Evolutionary conservation across 1,140 invertebrate genomes (phyloP).

Genomic region (Drosophila carrolli): DNA sequence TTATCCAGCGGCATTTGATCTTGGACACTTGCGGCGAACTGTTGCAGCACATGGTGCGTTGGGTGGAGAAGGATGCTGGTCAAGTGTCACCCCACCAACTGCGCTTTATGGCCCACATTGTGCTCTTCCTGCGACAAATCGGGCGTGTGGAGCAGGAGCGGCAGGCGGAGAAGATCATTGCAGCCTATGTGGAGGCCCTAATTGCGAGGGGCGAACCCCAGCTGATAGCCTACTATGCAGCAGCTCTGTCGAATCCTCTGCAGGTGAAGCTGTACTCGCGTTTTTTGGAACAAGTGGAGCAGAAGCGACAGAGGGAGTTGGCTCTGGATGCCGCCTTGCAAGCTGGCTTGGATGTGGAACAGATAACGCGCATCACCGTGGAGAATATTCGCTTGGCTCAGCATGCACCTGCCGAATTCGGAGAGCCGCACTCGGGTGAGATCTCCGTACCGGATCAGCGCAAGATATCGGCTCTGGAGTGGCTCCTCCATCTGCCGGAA

Average conservation of each 20-base stretch:
- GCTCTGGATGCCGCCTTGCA: slow-evolving; percentile 89
- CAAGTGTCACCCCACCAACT: slow-evolving; percentile 85
- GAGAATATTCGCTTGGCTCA: slow-evolving; percentile 88
- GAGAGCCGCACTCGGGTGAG: slow-evolving; percentile 45
- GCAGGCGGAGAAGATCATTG: slow-evolving; percentile 90
- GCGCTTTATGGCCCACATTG: slow-evolving; percentile 93
- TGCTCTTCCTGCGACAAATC: slow-evolving; percentile 92
- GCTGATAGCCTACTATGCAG: slow-evolving; percentile 93
- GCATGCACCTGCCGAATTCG: slow-evolving; percentile 75
- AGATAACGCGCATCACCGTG: slow-evolving; percentile 93
- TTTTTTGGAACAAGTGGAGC: slow-evolving; percentile 89
- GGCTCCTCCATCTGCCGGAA: slow-evolving; percentile 92
- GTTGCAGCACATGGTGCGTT: slow-evolving; percentile 87
- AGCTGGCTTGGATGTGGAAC: slow-evolving; percentile 92
- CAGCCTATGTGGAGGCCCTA: slow-evolving; percentile 89
- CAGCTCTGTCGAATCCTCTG: slow-evolving; percentile 88
- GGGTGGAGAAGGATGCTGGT: slow-evolving; percentile 84
- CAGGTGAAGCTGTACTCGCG: slow-evolving; percentile 92
- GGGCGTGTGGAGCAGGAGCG: slow-evolving; percentile 88
- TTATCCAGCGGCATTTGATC: slow-evolving; percentile 92
- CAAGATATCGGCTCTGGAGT: slow-evolving; percentile 94
- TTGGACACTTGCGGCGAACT: slow-evolving; percentile 89
- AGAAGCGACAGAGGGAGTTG: slow-evolving; percentile 85
- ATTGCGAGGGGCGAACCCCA: slow-evolving; percentile 90
- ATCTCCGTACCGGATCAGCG: slow-evolving; percentile 66